Percentiles rank a stretch among this genome's conserved stretches.
Conservation (phyloP, 2,797 vertebrate species). For the Fistularia commersonii region DNA sequence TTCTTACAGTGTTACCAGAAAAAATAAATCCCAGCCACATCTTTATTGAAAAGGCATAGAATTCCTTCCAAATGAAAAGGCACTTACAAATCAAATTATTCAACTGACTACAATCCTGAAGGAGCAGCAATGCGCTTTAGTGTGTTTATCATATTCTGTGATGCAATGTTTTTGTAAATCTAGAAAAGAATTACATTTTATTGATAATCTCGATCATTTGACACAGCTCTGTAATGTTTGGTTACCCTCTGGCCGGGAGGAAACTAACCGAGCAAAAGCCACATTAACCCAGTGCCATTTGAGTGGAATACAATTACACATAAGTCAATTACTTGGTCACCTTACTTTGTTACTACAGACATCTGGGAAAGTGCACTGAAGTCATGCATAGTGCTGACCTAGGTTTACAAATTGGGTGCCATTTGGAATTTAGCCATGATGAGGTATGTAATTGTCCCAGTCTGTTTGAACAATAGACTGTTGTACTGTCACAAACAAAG, state of each 20-base stretch:
- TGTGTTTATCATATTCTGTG: slow-evolving; percentile 10
- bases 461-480: slow-evolving; percentile 26
- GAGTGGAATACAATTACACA: slow-evolving; percentile 54
- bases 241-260: slow-evolving; percentile 44
- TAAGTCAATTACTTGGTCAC: slow-evolving; percentile 64
- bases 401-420: slow-evolving; percentile 5
- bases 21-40: slow-evolving; percentile 4
- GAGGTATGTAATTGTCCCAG: slow-evolving; percentile 29
- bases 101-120: slow-evolving; percentile 2
- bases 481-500: too few species aligned
- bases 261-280: slow-evolving; percentile 49
- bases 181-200: too few species aligned
- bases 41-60: slow-evolving; percentile 38
- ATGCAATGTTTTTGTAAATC: slow-evolving; percentile 1
- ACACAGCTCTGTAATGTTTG: slow-evolving; percentile 30
- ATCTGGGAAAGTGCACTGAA: slow-evolving; percentile 15
- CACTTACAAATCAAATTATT: slow-evolving; percentile 27
- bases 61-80: slow-evolving; percentile 1
- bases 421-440: slow-evolving; percentile 8
- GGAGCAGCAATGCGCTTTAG: slow-evolving; percentile 5
- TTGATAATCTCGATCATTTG: too few species aligned
- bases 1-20: background rate
- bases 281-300: slow-evolving; percentile 67
- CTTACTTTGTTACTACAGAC: slow-evolving; percentile 50
- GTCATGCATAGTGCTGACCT: slow-evolving; percentile 21